phyloP scores from a whole-genome alignment of 2,113 vertebrate genomes.

The Malaclemys terrapin region DNA sequence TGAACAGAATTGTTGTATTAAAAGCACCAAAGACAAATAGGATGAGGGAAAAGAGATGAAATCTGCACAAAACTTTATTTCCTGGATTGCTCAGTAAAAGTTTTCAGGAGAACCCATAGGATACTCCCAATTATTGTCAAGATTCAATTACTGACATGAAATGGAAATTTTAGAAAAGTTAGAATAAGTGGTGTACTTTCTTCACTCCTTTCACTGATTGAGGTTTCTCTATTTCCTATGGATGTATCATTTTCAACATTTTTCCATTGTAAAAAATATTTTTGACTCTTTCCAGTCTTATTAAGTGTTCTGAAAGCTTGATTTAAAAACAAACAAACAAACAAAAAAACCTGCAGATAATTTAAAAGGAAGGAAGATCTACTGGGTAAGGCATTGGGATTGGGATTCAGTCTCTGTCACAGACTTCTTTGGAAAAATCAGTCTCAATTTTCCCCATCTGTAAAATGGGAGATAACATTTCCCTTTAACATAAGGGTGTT shows the following conservation, averaged over 20 bases:
- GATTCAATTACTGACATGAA: not conserved
- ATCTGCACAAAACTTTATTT: not conserved
- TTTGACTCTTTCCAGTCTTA: not conserved
- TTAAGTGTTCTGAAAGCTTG: not conserved
- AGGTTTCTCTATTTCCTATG: not conserved
- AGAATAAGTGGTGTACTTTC: not conserved
- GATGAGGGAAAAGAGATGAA: not conserved
- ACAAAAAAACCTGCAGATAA: not conserved
- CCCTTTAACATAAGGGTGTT: slow-evolving; percentile 11
- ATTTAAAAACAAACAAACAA: not conserved
- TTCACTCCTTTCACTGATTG: not conserved
- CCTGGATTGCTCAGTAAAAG: not conserved
- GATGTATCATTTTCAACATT: not conserved
- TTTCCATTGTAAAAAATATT: not conserved
- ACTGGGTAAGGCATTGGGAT: not conserved
- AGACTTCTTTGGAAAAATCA: not conserved
- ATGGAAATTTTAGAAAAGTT: not conserved
- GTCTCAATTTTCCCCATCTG: not conserved
- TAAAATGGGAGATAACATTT: not conserved
- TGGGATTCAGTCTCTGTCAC: not conserved
- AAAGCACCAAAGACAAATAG: not conserved
- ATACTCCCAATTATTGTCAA: not conserved
- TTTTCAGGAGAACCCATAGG: not conserved
- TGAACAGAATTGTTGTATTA: not conserved
- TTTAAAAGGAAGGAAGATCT: not conserved